These are phyloP conservation scores for Platycnemis pennipes DNA, from an alignment of 2,888 invertebrate genomes.

Conservation along the genomic window DNA sequence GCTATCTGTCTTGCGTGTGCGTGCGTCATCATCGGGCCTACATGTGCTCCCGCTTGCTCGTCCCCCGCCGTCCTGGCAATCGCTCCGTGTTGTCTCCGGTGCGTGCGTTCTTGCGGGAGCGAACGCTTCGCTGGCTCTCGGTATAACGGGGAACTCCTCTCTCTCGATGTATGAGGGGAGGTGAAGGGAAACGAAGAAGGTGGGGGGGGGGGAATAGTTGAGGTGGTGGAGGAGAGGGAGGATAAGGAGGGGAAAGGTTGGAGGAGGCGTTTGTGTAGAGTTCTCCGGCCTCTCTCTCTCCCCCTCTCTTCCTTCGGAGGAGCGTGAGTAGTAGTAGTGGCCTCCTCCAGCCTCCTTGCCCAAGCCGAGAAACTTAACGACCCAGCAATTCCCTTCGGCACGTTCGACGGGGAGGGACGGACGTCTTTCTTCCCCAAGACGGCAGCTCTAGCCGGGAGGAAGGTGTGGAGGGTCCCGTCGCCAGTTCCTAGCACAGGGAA, in stretches of 20 bases:
- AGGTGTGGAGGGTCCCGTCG: no score
- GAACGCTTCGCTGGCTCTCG: neutral
- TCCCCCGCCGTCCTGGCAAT: neutral
- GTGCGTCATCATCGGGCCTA: neutral
- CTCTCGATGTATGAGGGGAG: neutral
- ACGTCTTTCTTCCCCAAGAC: no score
- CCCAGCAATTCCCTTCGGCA: neutral
- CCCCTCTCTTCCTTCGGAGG: no score
- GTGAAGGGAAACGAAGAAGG: neutral
- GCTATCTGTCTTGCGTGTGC: neutral
- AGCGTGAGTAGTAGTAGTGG: neutral
- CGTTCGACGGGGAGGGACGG: neutral
- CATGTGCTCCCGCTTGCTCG: neutral
- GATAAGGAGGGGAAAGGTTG: neutral
- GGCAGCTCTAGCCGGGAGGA: no score
- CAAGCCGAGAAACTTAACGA: neutral
- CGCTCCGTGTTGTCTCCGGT: neutral
- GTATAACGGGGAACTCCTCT: neutral
- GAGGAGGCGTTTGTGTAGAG: neutral
- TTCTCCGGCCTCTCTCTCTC: neutral
- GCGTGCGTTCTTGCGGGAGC: neutral
- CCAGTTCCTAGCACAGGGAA: no score
- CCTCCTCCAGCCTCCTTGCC: neutral
- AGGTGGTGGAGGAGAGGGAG: neutral
- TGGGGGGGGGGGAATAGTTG: neutral